Evolutionary conservation across 2,888 invertebrate genomes (phyloP).

Genomic region (Scaptomyza parva): DNA sequence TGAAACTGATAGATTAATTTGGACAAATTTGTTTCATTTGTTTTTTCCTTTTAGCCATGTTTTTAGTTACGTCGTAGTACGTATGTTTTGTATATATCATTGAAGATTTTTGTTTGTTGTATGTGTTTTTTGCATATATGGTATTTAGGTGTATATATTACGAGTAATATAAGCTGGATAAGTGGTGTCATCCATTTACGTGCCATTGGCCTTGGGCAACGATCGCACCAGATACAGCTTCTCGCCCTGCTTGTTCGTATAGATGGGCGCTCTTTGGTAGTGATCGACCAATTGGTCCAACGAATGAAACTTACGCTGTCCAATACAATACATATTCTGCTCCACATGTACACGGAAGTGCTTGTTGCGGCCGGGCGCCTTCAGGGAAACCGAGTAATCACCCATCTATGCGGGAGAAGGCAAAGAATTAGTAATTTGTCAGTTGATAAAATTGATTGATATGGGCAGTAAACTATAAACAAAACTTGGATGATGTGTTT

Average conservation of each 20-base stretch:
- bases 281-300: slow-evolving; percentile 98
- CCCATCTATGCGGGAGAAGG: slow-evolving; percentile 91
- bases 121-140: slow-evolving; percentile 30
- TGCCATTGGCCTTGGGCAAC: slow-evolving; percentile 89
- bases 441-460: not conserved
- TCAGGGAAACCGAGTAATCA: slow-evolving; percentile 98
- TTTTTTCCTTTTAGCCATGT: slow-evolving; percentile 24
- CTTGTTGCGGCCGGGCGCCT: slow-evolving; percentile 98
- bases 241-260: slow-evolving; percentile 98
- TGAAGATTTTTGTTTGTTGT: slow-evolving; percentile 36
- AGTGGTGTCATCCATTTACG: slow-evolving; percentile 75
- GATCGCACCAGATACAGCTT: slow-evolving; percentile 98
- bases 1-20: slow-evolving; percentile 37
- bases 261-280: slow-evolving; percentile 99
- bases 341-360: slow-evolving; percentile 99
- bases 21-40: slow-evolving; percentile 32
- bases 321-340: slow-evolving; percentile 97
- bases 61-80: slow-evolving; percentile 25
- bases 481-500: not conserved
- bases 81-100: slow-evolving; percentile 60
- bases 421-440: slow-evolving; percentile 11
- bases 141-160: slow-evolving; percentile 52
- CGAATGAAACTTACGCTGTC: slow-evolving; percentile 98
- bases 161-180: slow-evolving; percentile 54
- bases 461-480: not conserved